Evolutionary conservation across 2,888 invertebrate species (phyloP), one percentile per base, ranked within the genome.

Genomic region (Parnassius apollo): DNA sequence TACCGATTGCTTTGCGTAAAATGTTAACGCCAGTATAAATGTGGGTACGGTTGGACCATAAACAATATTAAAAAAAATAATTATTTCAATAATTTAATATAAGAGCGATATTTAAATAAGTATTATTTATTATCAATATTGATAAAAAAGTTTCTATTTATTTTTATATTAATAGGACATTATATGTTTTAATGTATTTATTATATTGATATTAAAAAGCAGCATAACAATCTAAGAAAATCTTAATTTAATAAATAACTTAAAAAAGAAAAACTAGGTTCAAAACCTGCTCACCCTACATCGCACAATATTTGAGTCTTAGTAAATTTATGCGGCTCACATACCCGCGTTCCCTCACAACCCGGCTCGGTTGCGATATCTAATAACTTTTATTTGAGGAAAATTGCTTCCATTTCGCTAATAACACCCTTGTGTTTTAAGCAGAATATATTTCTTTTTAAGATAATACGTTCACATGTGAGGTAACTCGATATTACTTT

Each of bases 391-490:
- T 61, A 56, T 56, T 61, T 50, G 61, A 51, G 56, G 61, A 56
- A 56, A 56, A 61, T 61, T 56, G 61, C 61, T 56, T 51, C 56
- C 56, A 61, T 56, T 61, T 42, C 50, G 61, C 61, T 61, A 56
- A 61, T 61, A 61, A 56, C 56, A 51, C 61, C 50, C 61, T 61
- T 61, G 61, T 61, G 61, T 61, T 56, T 61, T 56, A 56, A 61
- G 55, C 55, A 35, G 51, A 51, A 56, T 45, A 51, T 51, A 56
- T 61, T 50, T 25, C 50, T 10, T 49, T 25, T 51, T 13, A 65
- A 65, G 68, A 62, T 68, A 68, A 64, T 61, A 61, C 63, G 63
- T 66, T 67, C 65, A 65, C 67, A 67, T 68, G 66, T 67, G 68
- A 69, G 35, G 35, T 35, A 35, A 35, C 35, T 53, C 8, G 9